Evolutionary conservation across 1,140 invertebrate genomes (phyloP), one percentile per base, ranked within the genome.

Genomic region (Cheumatopsyche charites): DNA sequence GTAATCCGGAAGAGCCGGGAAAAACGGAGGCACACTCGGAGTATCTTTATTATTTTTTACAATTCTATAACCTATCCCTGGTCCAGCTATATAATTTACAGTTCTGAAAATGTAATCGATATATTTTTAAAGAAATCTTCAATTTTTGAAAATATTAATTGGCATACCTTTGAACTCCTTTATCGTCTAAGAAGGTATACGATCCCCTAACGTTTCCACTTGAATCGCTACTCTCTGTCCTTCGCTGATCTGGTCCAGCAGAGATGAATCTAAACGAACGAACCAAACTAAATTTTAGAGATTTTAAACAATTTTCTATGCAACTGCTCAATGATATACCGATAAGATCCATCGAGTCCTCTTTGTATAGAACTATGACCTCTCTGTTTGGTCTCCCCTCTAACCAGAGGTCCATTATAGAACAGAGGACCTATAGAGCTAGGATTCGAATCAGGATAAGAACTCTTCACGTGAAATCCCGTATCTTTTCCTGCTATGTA

Each of bases 141-240:
- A 36, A 36, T 36, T 36, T 62, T 5, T 25, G 58, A 36, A 36
- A 70, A 62, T 43, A 25, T 70, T 47, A 9, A 67, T 55, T 17
- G n/a, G 25, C 25, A 49, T 79, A 83, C 83, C 83, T 86, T 81
- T 90, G 89, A 19, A 89, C 85, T 0, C 90, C 89, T 83, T 90
- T 90, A 76, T 91, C 89, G 77, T 91, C 91, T 13, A 91, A 79
- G 78, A 90, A 92, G 4, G 90, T 90, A 79, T 91, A 92, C 0
- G 90, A 90, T 36, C 91, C 91, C 65, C 89, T 80, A 0, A 90
- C 88, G 70, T 91, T 86, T 11, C 90, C 89, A 52, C 84, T 85
- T 0, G 88, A 82, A 74, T 90, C 90, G 72, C 90, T 89, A 61
- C 87, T 87, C 80, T 92, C 91, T 1, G 89, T 87, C 52, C 90